phyloP scores from a whole-genome alignment of 2,797 vertebrate species.

The Diceros bicornis region DNA sequence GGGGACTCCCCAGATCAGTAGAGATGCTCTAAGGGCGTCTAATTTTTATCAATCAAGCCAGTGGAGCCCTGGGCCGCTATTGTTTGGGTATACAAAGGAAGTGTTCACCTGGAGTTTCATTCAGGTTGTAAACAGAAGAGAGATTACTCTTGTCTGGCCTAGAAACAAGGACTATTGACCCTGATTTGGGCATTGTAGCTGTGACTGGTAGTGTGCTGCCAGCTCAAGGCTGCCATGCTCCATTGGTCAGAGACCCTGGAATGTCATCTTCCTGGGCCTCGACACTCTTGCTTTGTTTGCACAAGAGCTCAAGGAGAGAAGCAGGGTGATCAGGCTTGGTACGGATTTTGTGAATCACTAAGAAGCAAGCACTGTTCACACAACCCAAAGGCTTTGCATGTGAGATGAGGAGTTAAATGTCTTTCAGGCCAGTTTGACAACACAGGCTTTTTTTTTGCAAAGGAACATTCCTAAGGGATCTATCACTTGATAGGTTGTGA shows the following conservation, averaged over 20 bases:
- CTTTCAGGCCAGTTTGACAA: not conserved
- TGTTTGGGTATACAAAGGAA: not conserved
- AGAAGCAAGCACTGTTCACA: slow-evolving; percentile 32
- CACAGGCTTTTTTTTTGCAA: slow-evolving; percentile 11
- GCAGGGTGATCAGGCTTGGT: not conserved
- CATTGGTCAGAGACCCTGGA: not conserved
- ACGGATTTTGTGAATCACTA: not conserved
- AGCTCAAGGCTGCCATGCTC: not conserved
- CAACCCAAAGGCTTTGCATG: not conserved
- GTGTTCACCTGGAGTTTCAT: not conserved
- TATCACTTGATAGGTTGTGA: not conserved
- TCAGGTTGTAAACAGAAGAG: not conserved
- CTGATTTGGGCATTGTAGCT: not conserved
- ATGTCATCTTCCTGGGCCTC: not conserved
- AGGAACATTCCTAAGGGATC: not conserved
- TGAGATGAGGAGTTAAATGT: slow-evolving; percentile 15
- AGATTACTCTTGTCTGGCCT: not conserved
- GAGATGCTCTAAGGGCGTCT: not conserved
- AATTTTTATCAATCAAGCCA: not conserved
- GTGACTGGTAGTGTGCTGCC: not conserved
- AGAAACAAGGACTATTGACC: not conserved
- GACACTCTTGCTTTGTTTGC: not conserved
- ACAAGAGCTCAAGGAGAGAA: not conserved
- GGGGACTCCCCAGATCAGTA: not conserved
- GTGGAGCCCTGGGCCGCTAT: too few species aligned